phyloP scores from a whole-genome alignment of 2,113 vertebrate genomes.

The Dicaeum eximium region DNA sequence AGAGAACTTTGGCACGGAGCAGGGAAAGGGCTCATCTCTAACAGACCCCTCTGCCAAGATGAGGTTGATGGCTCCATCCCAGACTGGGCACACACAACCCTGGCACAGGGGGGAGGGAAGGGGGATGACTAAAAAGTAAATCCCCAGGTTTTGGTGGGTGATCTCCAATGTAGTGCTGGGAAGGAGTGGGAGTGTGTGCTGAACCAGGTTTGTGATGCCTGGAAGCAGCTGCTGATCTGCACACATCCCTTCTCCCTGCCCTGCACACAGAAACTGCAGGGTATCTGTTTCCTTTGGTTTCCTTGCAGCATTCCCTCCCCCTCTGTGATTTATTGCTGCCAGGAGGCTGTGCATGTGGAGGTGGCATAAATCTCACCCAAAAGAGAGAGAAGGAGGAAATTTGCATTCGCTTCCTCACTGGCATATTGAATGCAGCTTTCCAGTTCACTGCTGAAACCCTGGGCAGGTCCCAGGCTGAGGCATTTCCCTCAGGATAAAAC shows the following conservation, averaged over 20 bases:
- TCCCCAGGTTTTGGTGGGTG: not conserved
- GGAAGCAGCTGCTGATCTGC: not conserved
- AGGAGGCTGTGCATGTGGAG: conserved; percentile 47
- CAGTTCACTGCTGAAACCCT: not conserved
- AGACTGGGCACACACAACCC: not conserved
- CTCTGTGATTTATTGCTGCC: conserved; percentile 52
- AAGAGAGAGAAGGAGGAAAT: conserved; percentile 44
- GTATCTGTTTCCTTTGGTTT: not conserved
- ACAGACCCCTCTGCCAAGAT: not conserved
- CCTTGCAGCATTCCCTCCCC: conserved; percentile 17
- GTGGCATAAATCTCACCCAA: conserved; percentile 64
- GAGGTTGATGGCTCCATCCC: not conserved
- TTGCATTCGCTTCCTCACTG: conserved; percentile 1
- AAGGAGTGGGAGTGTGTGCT: not conserved
- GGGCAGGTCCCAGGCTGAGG: not conserved
- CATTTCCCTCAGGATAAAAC: not conserved
- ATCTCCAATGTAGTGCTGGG: not conserved
- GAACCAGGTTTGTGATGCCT: not conserved
- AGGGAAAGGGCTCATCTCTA: not conserved
- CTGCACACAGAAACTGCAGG: not conserved
- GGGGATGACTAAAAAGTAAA: not conserved
- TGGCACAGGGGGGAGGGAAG: not conserved
- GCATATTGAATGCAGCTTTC: conserved; percentile 20
- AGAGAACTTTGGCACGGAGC: not conserved
- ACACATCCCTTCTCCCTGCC: not conserved